Base-by-base conservation (phyloP, 2,888 invertebrate genomes). In the Ophion ventricosus region DNA sequence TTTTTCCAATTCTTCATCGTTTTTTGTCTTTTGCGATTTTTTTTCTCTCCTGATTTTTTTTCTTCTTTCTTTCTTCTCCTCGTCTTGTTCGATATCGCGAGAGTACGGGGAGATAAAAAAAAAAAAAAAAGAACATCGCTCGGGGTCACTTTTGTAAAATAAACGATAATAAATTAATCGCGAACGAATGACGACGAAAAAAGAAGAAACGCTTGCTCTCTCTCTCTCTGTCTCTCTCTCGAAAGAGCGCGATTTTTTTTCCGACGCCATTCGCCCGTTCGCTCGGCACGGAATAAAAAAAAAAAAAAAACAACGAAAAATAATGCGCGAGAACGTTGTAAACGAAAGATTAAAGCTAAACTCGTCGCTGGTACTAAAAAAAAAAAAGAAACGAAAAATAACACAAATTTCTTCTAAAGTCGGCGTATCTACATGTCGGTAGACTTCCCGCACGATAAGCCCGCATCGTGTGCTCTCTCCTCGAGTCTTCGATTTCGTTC, bases 281-380 rank as follows among this genome's bases (percentile, higher is more conserved):
- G n/a, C 29, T 73, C 17, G 49, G 20, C 25, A 49, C 56, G 14
- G 78, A 66, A 72, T 69, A 72, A 81, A 64, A 79, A 73, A 76
- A n/a, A n/a, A n/a, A n/a, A 23, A 64, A 59, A 80, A 56, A 78
- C 70, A 64, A 69, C 56, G 64, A 79, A 73, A 79, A 63, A 57
- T 61, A 74, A 66, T 26, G 43, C 57, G 49, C 20, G 7, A 56
- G 29, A 23, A 25, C 59, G 66, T 63, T 49, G n/a, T 81, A 70
- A 80, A 87, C 74, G 83, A 80, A 86, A 84, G 84, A 86, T 90
- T 90, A 87, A 90, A 90, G 88, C 89, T 89, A 87, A 77, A 87
- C 81, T 64, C 67, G 89, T 90, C 89, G 88, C 85, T 88, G 86
- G 83, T 89, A 86, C 84, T 88, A 89, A 88, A 89, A 89, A 85